Conservation (phyloP, 2,888 invertebrate genomes). For the Cantharis nigra region DNA sequence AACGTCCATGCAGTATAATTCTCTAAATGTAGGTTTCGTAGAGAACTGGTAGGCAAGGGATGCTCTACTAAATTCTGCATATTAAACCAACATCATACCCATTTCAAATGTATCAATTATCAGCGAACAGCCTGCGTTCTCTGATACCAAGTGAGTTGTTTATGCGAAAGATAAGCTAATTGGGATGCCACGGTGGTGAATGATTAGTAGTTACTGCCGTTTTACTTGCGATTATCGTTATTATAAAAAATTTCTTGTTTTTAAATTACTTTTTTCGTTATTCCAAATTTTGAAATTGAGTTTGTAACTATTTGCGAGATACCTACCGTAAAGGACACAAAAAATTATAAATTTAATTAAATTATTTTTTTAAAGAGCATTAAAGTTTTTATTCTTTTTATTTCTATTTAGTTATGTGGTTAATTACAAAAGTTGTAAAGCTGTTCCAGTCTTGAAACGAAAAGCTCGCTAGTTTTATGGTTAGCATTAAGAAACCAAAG, state of each 20-base stretch:
- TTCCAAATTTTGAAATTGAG: neutral
- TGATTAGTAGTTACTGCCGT: conserved; percentile 44
- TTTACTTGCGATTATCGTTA: conserved; percentile 17
- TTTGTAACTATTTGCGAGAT: no score
- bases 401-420: neutral
- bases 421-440: neutral
- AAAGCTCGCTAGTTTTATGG: neutral
- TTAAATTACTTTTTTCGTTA: neutral
- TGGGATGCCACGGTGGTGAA: conserved; percentile 41
- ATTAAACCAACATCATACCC: conserved; percentile 39
- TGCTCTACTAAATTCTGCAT: conserved; percentile 38
- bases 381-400: neutral
- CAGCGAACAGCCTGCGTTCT: conserved; percentile 46
- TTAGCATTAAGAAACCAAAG: neutral
- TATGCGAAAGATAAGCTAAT: conserved; percentile 53
- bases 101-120: conserved; percentile 51
- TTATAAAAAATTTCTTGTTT: conserved; percentile 8
- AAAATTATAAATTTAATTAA: no score
- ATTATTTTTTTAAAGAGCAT: neutral
- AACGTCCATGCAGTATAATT: conserved; percentile 29
- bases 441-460: neutral
- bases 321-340: no score
- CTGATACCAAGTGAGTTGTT: conserved; percentile 50
- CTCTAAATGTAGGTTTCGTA: conserved; percentile 25
- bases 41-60: conserved; percentile 22